Conservation (phyloP, 2,888 invertebrate genomes). For the Acrobasis suavella region DNA sequence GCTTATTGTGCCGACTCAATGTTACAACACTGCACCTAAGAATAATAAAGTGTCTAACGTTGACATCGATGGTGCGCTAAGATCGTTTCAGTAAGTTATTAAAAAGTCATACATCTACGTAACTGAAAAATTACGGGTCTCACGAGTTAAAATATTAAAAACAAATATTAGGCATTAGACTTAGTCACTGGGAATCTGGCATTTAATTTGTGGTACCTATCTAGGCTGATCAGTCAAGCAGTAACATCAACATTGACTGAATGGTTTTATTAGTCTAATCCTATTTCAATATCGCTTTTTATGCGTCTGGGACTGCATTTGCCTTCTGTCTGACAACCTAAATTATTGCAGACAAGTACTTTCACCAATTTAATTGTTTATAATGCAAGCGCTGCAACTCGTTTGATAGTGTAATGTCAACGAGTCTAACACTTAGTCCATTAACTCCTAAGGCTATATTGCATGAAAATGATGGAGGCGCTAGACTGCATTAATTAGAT, state of each 20-base stretch:
- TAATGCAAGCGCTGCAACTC: conserved; percentile 58
- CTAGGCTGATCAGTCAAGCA: conserved; percentile 75
- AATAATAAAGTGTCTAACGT: too few relatives aligned
- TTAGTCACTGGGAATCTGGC: conserved; percentile 78
- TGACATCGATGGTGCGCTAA: too few relatives aligned
- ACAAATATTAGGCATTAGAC: conserved; percentile 36
- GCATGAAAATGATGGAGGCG: conserved; percentile 4
- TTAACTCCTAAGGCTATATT: conserved; percentile 43
- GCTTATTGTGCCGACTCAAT: too few relatives aligned
- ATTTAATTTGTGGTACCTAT: conserved; percentile 70
- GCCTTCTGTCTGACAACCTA: conserved; percentile 57
- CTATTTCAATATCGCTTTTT: conserved; percentile 75
- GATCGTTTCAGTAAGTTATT: background rate
- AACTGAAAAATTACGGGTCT: background rate
- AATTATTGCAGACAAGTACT: conserved; percentile 58
- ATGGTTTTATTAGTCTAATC: conserved; percentile 76
- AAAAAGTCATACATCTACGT: background rate
- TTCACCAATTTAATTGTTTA: conserved; percentile 72
- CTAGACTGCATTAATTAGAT: background rate
- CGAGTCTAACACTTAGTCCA: conserved; percentile 62
- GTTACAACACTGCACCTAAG: too few relatives aligned
- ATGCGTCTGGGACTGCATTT: conserved; percentile 54
- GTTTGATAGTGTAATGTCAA: conserved; percentile 71
- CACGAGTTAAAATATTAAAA: conserved; percentile 22
- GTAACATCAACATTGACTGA: conserved; percentile 76